Evolutionary conservation across 2,888 invertebrate genomes (phyloP).

Genomic region (Bombylius discolor): DNA sequence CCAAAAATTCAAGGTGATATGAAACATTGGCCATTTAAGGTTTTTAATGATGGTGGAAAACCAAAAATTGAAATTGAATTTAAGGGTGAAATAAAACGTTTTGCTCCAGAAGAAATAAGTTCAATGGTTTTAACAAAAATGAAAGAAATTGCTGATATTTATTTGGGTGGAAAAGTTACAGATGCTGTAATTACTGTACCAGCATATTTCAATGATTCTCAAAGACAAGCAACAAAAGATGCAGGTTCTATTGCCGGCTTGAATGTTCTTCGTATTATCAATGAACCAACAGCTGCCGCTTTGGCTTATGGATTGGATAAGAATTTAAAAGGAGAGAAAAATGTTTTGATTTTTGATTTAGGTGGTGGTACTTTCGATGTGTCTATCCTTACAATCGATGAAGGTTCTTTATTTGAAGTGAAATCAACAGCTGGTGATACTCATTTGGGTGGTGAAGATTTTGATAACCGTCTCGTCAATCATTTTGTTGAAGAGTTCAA

Average conservation of each 20-base stretch:
- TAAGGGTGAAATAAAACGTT: slow-evolving; percentile 60
- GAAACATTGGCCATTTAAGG: slow-evolving; percentile 71
- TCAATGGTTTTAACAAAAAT: slow-evolving; percentile 78
- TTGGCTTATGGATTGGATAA: slow-evolving; percentile 73
- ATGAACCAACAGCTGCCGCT: slow-evolving; percentile 82
- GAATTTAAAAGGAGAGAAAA: slow-evolving; percentile 58
- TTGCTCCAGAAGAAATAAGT: slow-evolving; percentile 72
- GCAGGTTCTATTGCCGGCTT: slow-evolving; percentile 74
- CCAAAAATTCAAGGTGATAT: slow-evolving; percentile 64
- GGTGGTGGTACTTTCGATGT: slow-evolving; percentile 90
- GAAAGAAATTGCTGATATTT: slow-evolving; percentile 67
- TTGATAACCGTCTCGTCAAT: slow-evolving; percentile 66
- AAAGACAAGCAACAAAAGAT: slow-evolving; percentile 78
- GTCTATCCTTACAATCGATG: slow-evolving; percentile 77
- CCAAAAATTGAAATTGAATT: slow-evolving; percentile 63
- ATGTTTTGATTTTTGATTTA: slow-evolving; percentile 61
- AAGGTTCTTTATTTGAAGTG: slow-evolving; percentile 71
- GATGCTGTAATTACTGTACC: slow-evolving; percentile 76
- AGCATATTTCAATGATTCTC: slow-evolving; percentile 72
- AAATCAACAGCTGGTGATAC: slow-evolving; percentile 71
- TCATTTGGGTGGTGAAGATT: slow-evolving; percentile 66
- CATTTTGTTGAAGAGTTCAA: slow-evolving; percentile 69
- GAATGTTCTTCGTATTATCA: slow-evolving; percentile 79
- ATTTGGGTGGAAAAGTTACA: slow-evolving; percentile 54
- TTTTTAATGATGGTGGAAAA: slow-evolving; percentile 50